Evolutionary conservation across 2,888 invertebrate genomes (phyloP).

Genomic region (Drosophila quinaria): DNA sequence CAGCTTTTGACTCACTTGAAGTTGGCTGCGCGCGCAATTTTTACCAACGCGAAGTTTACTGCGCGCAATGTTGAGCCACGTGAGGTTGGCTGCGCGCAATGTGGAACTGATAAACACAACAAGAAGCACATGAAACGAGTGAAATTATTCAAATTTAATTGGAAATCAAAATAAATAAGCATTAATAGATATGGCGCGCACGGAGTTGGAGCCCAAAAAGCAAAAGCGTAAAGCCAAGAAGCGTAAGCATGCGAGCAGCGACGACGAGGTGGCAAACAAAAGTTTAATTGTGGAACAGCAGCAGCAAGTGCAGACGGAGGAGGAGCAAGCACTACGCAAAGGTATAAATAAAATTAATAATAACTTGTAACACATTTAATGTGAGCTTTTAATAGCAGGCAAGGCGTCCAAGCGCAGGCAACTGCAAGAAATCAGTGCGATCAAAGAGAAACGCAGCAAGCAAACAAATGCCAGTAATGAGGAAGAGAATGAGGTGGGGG

Average conservation of each 20-base stretch:
- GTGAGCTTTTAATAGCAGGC: constrained; percentile 7
- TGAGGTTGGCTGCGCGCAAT: constrained; percentile 20
- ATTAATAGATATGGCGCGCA: constrained; percentile 56
- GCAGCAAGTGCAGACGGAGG: constrained; percentile 13
- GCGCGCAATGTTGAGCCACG: neutral
- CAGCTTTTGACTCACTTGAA: constrained; percentile 16
- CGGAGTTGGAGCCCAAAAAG: constrained; percentile 64
- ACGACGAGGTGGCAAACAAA: constrained; percentile 81
- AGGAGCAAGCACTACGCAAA: constrained; percentile 2
- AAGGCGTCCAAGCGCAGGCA: constrained; percentile 59
- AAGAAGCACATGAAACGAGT: constrained; percentile 46
- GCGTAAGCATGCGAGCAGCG: constrained; percentile 69
- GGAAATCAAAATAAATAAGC: constrained; percentile 3
- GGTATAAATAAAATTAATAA: neutral
- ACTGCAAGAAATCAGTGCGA: constrained; percentile 29
- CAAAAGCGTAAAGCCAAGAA: constrained; percentile 72
- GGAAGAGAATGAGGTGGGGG: constrained; percentile 84
- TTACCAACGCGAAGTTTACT: constrained; percentile 10
- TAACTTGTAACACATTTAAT: neutral
- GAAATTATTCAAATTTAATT: constrained; percentile 28
- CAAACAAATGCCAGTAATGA: constrained; percentile 22
- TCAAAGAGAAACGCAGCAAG: constrained; percentile 58
- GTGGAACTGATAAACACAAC: constrained; percentile 22
- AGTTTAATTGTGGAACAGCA: constrained; percentile 78
- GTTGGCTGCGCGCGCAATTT: constrained; percentile 21